phyloP scores from a whole-genome alignment of 1,140 invertebrate genomes.

The Philopotamus ludificatus region DNA sequence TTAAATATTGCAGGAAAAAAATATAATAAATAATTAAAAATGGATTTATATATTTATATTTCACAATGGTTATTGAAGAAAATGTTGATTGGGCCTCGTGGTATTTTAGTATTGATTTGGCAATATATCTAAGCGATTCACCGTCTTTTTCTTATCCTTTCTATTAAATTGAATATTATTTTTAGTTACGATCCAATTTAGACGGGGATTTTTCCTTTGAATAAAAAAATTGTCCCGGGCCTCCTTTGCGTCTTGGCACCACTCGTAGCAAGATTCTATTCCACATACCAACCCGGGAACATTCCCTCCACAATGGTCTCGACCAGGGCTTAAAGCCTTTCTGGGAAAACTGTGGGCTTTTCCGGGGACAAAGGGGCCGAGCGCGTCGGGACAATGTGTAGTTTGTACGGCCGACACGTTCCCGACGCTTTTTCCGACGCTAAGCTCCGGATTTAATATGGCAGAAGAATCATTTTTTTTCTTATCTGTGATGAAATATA shows the following conservation, averaged over 20 bases:
- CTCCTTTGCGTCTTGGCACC: background rate
- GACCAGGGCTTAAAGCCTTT: constrained; percentile 5
- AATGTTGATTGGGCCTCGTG: too few relatives aligned
- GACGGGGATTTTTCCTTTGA: too few relatives aligned
- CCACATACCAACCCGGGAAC: background rate
- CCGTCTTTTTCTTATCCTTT: background rate
- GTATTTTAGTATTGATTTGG: too few relatives aligned
- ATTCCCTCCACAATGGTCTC: constrained; percentile 9
- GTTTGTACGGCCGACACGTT: constrained; percentile 7
- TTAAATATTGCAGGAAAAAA: too few relatives aligned
- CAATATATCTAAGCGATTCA: too few relatives aligned
- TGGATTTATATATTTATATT: too few relatives aligned
- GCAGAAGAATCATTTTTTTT: too few relatives aligned
- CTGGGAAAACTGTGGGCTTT: constrained; percentile 13
- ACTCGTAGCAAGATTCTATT: constrained; percentile 16
- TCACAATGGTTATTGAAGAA: too few relatives aligned
- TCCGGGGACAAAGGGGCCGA: constrained; percentile 2
- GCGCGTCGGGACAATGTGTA: background rate
- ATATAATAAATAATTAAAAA: too few relatives aligned
- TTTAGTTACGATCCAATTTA: too few relatives aligned
- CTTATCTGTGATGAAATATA: background rate
- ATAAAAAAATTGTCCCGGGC: background rate
- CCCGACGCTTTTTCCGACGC: background rate
- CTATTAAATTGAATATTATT: too few relatives aligned
- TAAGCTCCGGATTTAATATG: too few relatives aligned